These are phyloP conservation scores for Arenicola marina DNA, from an alignment of 2,888 invertebrate species.

Conservation along the genomic window DNA sequence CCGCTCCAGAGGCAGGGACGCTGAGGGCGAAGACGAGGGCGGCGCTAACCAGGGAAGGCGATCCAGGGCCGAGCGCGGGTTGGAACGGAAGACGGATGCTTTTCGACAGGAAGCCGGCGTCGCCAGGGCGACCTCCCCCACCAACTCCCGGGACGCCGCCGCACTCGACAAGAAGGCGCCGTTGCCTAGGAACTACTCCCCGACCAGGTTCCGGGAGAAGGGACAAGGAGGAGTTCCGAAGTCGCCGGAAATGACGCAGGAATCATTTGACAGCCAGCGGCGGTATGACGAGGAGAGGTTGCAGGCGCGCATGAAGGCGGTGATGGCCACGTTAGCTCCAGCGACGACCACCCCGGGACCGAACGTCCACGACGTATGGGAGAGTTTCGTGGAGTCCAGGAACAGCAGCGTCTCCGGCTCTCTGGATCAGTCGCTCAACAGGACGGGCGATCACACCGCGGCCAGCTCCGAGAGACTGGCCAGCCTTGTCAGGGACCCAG, in stretches of 20 bases:
- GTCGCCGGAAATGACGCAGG: neutral
- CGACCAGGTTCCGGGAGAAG: neutral
- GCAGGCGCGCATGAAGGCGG: neutral
- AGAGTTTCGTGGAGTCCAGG: neutral
- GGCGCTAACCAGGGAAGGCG: neutral
- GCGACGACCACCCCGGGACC: neutral
- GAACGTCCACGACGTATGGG: neutral
- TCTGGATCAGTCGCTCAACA: neutral
- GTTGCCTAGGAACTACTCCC: neutral
- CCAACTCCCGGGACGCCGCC: neutral
- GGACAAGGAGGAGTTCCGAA: neutral
- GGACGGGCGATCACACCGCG: neutral
- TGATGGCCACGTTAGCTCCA: neutral
- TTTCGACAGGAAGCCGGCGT: neutral
- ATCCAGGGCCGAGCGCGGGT: neutral
- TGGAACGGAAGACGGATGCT: neutral
- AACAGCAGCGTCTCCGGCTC: no score
- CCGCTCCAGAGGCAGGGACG: neutral
- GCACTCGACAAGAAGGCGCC: no score
- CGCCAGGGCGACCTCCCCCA: neutral
- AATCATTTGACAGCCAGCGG: neutral
- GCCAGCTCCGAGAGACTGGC: neutral
- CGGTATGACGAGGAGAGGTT: conserved; percentile 2
- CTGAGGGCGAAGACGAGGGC: neutral
- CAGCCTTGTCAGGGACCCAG: no score